phyloP scores from a whole-genome alignment of 2,888 invertebrate species.

The Ephialtes manifestator region DNA sequence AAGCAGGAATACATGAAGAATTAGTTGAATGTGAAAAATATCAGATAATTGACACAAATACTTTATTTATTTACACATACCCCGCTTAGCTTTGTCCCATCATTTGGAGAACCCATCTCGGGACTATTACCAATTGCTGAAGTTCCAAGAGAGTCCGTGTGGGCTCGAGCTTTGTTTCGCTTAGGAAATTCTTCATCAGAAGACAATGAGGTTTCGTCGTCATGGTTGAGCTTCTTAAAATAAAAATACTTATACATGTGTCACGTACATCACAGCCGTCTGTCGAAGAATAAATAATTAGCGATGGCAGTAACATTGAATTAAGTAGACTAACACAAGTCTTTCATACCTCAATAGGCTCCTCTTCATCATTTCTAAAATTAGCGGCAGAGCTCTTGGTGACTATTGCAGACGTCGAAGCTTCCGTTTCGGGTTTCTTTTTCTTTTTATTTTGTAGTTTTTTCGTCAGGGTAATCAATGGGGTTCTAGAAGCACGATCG shows the following conservation, averaged over 20 bases:
- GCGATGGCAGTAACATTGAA: slow-evolving; percentile 1
- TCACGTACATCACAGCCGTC: neutral
- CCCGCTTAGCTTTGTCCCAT: neutral
- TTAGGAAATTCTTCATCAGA: neutral
- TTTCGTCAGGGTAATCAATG: neutral
- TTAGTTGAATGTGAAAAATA: neutral
- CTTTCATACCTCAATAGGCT: neutral
- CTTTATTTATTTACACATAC: neutral
- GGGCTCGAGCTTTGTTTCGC: neutral
- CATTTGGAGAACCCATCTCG: neutral
- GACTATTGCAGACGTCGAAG: slow-evolving; percentile 1
- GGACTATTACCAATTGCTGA: neutral
- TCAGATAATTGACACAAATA: neutral
- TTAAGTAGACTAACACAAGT: neutral
- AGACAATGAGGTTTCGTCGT: neutral
- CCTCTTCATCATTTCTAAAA: too few species aligned
- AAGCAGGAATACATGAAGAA: neutral
- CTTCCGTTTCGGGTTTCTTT: neutral
- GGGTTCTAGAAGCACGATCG: neutral
- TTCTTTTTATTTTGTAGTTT: slow-evolving; percentile 1
- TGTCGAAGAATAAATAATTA: neutral
- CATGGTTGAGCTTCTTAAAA: neutral
- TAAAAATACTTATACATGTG: neutral
- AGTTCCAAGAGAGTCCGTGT: neutral
- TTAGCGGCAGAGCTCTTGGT: neutral